Evolutionary conservation across 1,140 invertebrate species (phyloP), one percentile per base, ranked within the genome.

Genomic region (Cotesia chilonis): DNA sequence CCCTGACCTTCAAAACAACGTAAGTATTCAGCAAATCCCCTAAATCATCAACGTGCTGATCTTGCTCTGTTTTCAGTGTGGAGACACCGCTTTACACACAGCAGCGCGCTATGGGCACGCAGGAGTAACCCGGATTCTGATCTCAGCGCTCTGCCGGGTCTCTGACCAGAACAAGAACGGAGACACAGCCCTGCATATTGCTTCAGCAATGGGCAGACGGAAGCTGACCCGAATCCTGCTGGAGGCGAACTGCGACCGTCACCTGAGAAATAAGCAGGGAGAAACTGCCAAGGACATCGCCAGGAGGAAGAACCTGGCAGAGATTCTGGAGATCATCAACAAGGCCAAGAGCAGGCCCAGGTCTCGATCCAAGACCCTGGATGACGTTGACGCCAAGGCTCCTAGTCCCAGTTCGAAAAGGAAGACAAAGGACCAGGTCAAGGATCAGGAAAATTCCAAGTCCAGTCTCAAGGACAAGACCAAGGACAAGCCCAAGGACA

Each of bases 81-180:
- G 97, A n/a, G 96, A 98, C 80, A 97, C 96, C 0, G 92, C 97
- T 0, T 87, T 99, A 14, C 97, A 99, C 84, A 99, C 97, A 4
- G 94, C 96, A 5, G 95, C 96, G 0, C 90, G 98, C 10, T 98
- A 95, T 80, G 97, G 97, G 0, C 97, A 99, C 86, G 97, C 96
- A 0, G 98, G 98, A 14, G 97, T 98, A 38, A 94, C 94, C 0
- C 88, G 97, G 36, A 98, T 99, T 74, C 89, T 98, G 7, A 94
- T 99, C 71, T 97, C 95, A 61, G 97, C 95, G 3, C 88, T 93
- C 65, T 95, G 94, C 81, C 90, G 92, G 75, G 92, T 96, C 35
- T 95, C 94, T 64, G 94, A 95, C 83, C 94, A 96, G 77, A 99
- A 99, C 83, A 97, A 98, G 92, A 98, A 99, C 88, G 96, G 96